Conservation (phyloP, 2,113 vertebrate species). For the Catharus fuscescens region DNA sequence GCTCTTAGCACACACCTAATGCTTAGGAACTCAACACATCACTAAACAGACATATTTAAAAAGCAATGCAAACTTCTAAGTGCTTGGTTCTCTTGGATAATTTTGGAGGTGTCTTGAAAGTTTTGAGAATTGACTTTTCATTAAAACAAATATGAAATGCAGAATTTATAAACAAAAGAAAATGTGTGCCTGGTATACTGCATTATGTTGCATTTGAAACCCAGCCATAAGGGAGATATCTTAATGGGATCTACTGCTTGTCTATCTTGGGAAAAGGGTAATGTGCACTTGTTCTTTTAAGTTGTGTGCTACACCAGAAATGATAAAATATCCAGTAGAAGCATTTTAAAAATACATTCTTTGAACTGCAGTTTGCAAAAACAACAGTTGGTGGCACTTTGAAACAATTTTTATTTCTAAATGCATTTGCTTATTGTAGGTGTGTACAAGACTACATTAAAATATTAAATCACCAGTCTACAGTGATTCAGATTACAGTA, state of each 20-base stretch:
- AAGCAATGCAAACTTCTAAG: background rate
- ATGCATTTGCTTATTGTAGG: slow-evolving; percentile 28
- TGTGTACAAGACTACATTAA: slow-evolving; percentile 26
- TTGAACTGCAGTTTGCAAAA: slow-evolving; percentile 75
- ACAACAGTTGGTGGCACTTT: slow-evolving; percentile 82
- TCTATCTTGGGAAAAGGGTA: background rate
- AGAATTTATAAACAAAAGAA: background rate
- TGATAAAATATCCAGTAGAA: background rate
- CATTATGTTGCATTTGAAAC: background rate
- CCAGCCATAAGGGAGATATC: background rate
- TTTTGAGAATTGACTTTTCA: background rate
- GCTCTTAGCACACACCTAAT: background rate
- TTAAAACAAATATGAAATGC: background rate
- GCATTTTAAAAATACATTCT: background rate
- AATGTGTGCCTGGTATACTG: background rate
- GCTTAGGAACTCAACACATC: background rate
- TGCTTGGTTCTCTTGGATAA: background rate
- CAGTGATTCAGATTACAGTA: background rate
- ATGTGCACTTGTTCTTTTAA: background rate
- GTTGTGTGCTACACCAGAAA: background rate
- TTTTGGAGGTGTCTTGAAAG: background rate
- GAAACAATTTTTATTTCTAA: slow-evolving; percentile 72
- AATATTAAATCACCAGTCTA: slow-evolving; percentile 26
- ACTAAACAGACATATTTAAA: background rate
- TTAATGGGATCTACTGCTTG: background rate